A percentile compares a stretch with the other conserved stretches of the same genome.
Conservation (phyloP, 2,113 vertebrate species). For the Callipepla squamata region DNA sequence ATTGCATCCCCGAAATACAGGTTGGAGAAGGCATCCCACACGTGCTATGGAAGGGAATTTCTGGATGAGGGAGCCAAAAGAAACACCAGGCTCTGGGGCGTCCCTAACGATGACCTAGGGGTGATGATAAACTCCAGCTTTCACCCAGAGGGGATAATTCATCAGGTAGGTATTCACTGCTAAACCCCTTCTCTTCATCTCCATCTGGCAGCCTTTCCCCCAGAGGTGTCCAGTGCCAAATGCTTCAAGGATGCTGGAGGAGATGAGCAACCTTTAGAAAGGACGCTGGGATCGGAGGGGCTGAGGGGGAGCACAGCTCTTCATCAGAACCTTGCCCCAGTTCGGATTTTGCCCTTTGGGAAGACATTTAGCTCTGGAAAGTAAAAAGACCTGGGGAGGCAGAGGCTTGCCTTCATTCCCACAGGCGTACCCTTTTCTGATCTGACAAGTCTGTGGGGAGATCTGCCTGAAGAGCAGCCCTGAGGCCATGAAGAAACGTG, state of each 20-base stretch:
- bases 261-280: not conserved
- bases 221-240: not conserved
- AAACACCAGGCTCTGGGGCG: not conserved
- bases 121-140: not conserved
- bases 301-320: not conserved
- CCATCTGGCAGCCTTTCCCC: not conserved
- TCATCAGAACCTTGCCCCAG: not conserved
- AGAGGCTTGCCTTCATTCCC: not conserved
- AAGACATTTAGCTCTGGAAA: not conserved
- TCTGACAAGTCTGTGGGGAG: not conserved
- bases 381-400: not conserved
- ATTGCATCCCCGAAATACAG: not conserved
- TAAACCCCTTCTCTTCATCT: not conserved
- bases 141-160: not conserved
- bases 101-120: not conserved
- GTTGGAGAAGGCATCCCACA: not conserved
- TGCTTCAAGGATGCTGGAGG: not conserved
- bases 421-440: not conserved
- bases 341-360: not conserved
- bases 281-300: accelerated
- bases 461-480: not conserved
- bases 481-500: not conserved
- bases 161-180: not conserved
- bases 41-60: not conserved
- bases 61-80: not conserved